These are phyloP conservation scores for Polydrusus tereticollis DNA, from an alignment of 2,888 invertebrate species.

Conservation along the genomic window DNA sequence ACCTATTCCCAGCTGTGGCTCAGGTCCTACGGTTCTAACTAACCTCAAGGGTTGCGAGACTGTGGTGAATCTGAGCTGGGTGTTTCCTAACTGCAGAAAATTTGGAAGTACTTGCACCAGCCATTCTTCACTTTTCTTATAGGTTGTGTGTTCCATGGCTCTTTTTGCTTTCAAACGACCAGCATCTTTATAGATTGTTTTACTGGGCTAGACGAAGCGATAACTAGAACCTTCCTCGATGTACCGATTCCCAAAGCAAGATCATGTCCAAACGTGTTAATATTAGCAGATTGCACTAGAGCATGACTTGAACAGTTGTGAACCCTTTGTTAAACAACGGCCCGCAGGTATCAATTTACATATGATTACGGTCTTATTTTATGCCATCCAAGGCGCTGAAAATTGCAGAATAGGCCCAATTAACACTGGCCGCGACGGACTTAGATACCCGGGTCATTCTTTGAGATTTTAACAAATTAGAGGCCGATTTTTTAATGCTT, in stretches of 20 bases:
- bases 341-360: constrained; percentile 48
- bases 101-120: no score
- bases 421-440: constrained; percentile 44
- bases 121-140: no score
- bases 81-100: no score
- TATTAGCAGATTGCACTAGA: constrained; percentile 49
- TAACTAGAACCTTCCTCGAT: not conserved
- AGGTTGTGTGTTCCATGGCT: no score
- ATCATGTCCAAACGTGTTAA: constrained; percentile 53
- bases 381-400: constrained; percentile 47
- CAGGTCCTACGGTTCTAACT: no score
- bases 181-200: no score
- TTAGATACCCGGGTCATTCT: constrained; percentile 32
- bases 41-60: no score
- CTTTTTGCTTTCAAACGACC: no score
- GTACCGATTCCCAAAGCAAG: constrained; percentile 24
- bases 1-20: no score
- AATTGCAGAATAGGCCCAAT: constrained; percentile 48
- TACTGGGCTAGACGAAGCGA: not conserved
- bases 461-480: no score
- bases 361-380: constrained; percentile 48
- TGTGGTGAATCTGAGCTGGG: no score
- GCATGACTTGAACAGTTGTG: constrained; percentile 42
- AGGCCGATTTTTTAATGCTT: no score
- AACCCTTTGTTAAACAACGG: constrained; percentile 48